Conservation (phyloP, 2,888 invertebrate genomes). For the Chloroclysta siterata region DNA sequence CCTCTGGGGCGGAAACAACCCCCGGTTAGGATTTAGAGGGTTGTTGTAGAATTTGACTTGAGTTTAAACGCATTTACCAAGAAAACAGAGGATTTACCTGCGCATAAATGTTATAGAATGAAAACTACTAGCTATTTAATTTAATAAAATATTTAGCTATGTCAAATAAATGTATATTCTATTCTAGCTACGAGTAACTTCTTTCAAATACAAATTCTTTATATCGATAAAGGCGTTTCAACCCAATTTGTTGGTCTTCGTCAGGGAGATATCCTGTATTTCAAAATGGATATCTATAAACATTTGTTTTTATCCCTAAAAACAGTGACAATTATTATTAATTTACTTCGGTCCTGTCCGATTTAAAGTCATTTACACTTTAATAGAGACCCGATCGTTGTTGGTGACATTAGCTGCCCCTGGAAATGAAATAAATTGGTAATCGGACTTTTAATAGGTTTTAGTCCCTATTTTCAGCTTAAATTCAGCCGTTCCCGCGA, state of each 20-base stretch:
- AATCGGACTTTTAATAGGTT: background rate
- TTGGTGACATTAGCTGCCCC: background rate
- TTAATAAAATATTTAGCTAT: background rate
- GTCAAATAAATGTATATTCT: too few species aligned
- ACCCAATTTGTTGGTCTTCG: too few species aligned
- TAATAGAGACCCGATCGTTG: too few species aligned
- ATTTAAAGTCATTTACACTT: too few species aligned
- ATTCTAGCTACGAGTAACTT: too few species aligned
- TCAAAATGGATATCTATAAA: too few species aligned
- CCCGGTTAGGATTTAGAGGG: slow-evolving; percentile 33
- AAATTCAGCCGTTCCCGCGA: slow-evolving; percentile 11
- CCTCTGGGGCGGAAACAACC: slow-evolving; percentile 28
- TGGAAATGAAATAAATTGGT: background rate
- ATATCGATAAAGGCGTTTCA: too few species aligned
- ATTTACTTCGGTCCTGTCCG: too few species aligned
- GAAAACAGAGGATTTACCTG: slow-evolving; percentile 1
- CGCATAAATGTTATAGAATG: background rate
- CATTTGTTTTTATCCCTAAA: too few species aligned
- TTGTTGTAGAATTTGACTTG: slow-evolving; percentile 29
- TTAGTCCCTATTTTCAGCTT: background rate
- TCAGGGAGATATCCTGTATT: too few species aligned
- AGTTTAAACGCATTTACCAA: slow-evolving; percentile 12
- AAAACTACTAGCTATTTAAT: background rate
- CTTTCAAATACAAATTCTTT: too few species aligned
- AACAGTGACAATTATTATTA: too few species aligned